Conservation (phyloP, 2,888 invertebrate species). For the Macaria liturata region DNA sequence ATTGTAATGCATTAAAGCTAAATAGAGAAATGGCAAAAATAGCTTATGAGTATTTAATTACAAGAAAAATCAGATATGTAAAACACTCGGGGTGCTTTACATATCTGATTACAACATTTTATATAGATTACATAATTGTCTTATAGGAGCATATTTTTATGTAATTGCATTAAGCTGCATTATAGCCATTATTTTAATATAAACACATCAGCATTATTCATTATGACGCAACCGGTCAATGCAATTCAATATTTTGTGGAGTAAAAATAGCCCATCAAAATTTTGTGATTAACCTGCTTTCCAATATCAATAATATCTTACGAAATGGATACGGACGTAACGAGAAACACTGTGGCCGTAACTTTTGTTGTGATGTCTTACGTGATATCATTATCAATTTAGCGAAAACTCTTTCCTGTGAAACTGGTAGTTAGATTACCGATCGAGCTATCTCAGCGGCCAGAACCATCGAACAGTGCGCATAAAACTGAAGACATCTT, state of each 20-base stretch:
- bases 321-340: constrained; percentile 20
- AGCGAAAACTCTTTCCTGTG: constrained; percentile 5
- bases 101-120: constrained; percentile 42
- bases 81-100: constrained; percentile 44
- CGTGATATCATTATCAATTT: constrained; percentile 21
- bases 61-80: no score
- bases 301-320: constrained; percentile 24
- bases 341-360: constrained; percentile 12
- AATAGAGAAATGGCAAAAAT: constrained; percentile 37
- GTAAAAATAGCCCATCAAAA: constrained; percentile 21
- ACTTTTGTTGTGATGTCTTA: constrained; percentile 17
- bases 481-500: constrained; percentile 1
- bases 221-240: constrained; percentile 26
- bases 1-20: constrained; percentile 29
- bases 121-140: constrained; percentile 43
- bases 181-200: constrained; percentile 53
- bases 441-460: constrained; percentile 3
- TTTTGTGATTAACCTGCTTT: constrained; percentile 25
- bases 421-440: not conserved
- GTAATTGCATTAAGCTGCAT: constrained; percentile 30
- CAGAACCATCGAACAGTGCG: constrained; percentile 5
- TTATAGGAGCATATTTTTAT: constrained; percentile 34
- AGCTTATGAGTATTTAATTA: constrained; percentile 42
- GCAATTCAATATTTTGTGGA: constrained; percentile 21
- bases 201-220: constrained; percentile 32